Evolutionary conservation across 1,140 invertebrate species (phyloP), one percentile per base, ranked within the genome.

Genomic region (Manduca sexta): DNA sequence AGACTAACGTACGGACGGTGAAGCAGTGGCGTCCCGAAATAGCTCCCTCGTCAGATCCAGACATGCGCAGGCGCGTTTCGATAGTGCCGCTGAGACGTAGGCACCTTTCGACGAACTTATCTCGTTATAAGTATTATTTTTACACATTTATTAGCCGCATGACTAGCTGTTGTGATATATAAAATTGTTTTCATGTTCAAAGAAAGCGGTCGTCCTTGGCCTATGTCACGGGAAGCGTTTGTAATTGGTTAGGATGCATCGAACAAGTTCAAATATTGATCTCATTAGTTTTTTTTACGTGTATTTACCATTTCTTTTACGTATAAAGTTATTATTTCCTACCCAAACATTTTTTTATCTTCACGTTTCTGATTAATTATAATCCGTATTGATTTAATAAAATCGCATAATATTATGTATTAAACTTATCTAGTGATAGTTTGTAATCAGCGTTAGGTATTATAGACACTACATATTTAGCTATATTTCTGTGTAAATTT

Each of bases 91-190:
- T 38, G 40, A 39, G 49, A 48, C 61, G 52, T 54, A 60, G 34
- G 55, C 56, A 62, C 54, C 65, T 67, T 60, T 51, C 61, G 50
- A 60, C 60, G 64, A 64, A 71, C 49, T 61, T 63, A 61, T 69
- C 64, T 70, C 67, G 65, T 74, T 72, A 69, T 67, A n/a, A n/a
- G n/a, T n/a, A 72, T 75, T 77, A 78, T 81, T 81, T 81, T 76
- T 74, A 74, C 40, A 60, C 21, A 38, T 64, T 56, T 70, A 73
- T 73, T 80, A 76, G 48, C 53, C 60, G 62, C 54, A 45, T 56
- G 26, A 53, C 34, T 42, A 7, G 29, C n/a, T 6, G 13, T 50
- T 35, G 49, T 37, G 46, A 54, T 44, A 49, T 41, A 44, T 6
- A 18, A 8, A 41, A 26, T 26, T 39, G 21, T 40, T 18, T 45